Base-by-base conservation (phyloP, 2,888 invertebrate genomes). In the Drosophila acutilabella region DNA sequence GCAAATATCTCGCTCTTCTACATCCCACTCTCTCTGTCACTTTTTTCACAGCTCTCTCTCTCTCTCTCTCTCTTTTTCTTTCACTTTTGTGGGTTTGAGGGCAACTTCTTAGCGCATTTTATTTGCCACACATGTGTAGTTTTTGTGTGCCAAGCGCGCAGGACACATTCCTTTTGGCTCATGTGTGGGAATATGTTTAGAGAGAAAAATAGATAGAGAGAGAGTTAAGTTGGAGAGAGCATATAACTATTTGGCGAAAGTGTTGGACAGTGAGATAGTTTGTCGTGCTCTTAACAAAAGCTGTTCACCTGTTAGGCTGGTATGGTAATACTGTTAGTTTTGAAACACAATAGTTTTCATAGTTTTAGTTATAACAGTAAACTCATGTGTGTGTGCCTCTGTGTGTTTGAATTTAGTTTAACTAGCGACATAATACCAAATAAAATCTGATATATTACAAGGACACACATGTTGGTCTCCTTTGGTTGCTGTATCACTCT, bases 251-350 rank as follows among this genome's bases (percentile, higher is more conserved):
- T 81, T 73, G 26, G 41, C 7, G 58, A 54, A 65, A 60, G 51
- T 58, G 52, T 50, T 64, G 56, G 56, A 4, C 65, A 73, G 41
- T 65, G 82, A 79, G 77, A 89, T 87, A 87, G 87, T 89, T 85
- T 69, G 71, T 78, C 69, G 75, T 71, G 62, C 71, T 77, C 38
- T 71, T 57, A 5, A 23, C 4, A 3, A 0, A 6, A 73, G 76
- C 91, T 91, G 91, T n/a, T 76, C 72, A 76, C 91, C 91, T 85
- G 84, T 77, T 89, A 86, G 71, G 64, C 80, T 84, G 87, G 86
- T 91, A 91, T 91, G 91, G 91, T 91, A 91, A 91, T 91, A 88
- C 90, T 89, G 91, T 86, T 91, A 91, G 91, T 91, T 91, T 90
- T 91, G 90, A 88, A 90, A 90, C 85, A 91, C 89, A 89, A 89